These are phyloP conservation scores for Pelodytes ibericus DNA, from an alignment of 2,797 vertebrate species.

Conservation along the genomic window DNA sequence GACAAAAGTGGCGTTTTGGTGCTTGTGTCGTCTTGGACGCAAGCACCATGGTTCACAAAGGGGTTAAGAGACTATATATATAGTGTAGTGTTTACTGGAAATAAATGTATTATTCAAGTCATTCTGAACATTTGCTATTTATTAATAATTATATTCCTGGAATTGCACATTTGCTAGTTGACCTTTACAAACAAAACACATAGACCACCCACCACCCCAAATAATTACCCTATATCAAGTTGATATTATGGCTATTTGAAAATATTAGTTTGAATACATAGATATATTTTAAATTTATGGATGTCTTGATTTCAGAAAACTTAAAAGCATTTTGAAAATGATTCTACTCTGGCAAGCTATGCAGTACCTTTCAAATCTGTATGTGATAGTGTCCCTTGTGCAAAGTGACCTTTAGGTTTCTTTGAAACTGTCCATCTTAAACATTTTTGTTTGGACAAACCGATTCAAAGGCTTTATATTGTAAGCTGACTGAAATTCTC, in stretches of 20 bases:
- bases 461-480: slow-evolving; percentile 50
- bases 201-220: background rate
- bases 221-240: background rate
- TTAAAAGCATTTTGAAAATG: slow-evolving; percentile 37
- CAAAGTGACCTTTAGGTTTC: slow-evolving; percentile 55
- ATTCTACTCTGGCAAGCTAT: slow-evolving; percentile 17
- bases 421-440: slow-evolving; percentile 56
- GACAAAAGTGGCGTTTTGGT: too few relatives aligned
- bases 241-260: slow-evolving; percentile 3
- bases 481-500: slow-evolving; percentile 44
- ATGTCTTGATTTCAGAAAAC: slow-evolving; percentile 24
- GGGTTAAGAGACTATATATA: too few relatives aligned
- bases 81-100: too few relatives aligned
- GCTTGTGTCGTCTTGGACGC: too few relatives aligned
- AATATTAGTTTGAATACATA: background rate
- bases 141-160: background rate
- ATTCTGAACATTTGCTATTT: background rate
- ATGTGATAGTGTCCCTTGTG: slow-evolving; percentile 41
- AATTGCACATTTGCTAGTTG: too few relatives aligned
- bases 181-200: background rate
- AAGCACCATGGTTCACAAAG: too few relatives aligned
- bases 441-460: slow-evolving; percentile 55
- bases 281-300: slow-evolving; percentile 8
- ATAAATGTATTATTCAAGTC: too few relatives aligned
- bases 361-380: slow-evolving; percentile 41